A percentile compares a stretch with the other conserved stretches of the same genome.
Conservation (phyloP, 2,113 vertebrate species). For the Megaceryle maxima region DNA sequence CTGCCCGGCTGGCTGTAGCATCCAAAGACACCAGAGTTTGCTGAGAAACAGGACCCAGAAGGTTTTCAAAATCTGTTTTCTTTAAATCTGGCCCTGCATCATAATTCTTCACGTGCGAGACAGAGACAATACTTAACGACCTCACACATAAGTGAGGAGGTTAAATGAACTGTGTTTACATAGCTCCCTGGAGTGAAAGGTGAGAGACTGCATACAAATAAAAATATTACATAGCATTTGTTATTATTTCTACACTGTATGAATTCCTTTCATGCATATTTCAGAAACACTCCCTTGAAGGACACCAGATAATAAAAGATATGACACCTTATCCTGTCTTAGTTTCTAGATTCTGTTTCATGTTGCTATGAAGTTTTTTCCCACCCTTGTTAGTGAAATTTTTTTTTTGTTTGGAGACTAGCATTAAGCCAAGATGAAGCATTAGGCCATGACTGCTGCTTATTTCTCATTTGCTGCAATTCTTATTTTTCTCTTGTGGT, state of each 20-base stretch:
- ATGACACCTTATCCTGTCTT: background rate
- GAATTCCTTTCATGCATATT: background rate
- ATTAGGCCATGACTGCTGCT: background rate
- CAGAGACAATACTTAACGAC: background rate
- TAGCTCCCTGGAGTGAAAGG: background rate
- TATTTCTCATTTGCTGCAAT: background rate
- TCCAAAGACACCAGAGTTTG: background rate
- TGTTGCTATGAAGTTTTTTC: background rate
- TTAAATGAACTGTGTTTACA: background rate
- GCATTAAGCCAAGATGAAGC: background rate
- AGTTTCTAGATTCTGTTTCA: background rate
- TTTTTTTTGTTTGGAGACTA: background rate
- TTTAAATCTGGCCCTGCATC: background rate
- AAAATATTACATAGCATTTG: background rate
- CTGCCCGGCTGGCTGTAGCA: background rate
- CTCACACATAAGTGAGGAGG: background rate
- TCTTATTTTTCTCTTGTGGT: background rate
- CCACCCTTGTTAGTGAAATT: background rate
- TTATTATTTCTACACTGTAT: background rate
- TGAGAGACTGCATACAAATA: background rate
- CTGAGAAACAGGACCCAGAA: background rate
- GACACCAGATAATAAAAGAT: background rate
- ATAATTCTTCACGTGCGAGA: background rate
- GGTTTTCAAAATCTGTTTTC: background rate
- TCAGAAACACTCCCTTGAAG: background rate